These are phyloP conservation scores for Napeogenes inachia DNA, from an alignment of 2,888 invertebrate genomes.

Conservation along the genomic window DNA sequence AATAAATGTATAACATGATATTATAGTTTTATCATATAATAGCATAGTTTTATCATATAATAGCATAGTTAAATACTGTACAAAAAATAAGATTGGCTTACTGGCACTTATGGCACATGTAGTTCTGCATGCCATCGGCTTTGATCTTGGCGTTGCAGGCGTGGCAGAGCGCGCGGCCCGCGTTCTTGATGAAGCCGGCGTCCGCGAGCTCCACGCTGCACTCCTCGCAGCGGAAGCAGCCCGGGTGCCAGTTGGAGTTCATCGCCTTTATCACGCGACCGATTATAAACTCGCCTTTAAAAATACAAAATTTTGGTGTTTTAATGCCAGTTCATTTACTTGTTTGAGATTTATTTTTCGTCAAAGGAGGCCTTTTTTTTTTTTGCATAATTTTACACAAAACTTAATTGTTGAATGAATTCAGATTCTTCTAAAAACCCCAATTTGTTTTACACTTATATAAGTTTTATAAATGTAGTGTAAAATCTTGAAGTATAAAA, in stretches of 20 bases:
- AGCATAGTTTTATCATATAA: no score
- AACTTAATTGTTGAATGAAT: no score
- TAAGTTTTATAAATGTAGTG: no score
- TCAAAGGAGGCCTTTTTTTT: no score
- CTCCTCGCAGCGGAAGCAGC: constrained; percentile 97
- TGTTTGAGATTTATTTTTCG: no score
- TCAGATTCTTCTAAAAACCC: no score
- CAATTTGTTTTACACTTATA: no score
- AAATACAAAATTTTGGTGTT: no score
- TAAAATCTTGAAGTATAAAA: no score
- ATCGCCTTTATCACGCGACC: constrained; percentile 99
- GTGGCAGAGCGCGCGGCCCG: constrained; percentile 92
- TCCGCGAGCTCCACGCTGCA: constrained; percentile 96
- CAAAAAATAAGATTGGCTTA: constrained; percentile 71
- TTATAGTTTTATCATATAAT: no score
- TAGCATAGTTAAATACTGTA: background rate
- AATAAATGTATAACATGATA: no score
- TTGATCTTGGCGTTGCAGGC: constrained; percentile 98
- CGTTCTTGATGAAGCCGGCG: constrained; percentile 96
- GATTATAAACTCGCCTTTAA: constrained; percentile 93
- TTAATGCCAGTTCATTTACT: no score
- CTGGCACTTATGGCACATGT: constrained; percentile 99
- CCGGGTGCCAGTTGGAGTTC: constrained; percentile 99
- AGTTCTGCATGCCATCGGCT: constrained; percentile 95
- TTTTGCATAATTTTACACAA: background rate